Evolutionary conservation across 2,888 invertebrate species (phyloP).

Genomic region (Orthonychiurus folsomi): DNA sequence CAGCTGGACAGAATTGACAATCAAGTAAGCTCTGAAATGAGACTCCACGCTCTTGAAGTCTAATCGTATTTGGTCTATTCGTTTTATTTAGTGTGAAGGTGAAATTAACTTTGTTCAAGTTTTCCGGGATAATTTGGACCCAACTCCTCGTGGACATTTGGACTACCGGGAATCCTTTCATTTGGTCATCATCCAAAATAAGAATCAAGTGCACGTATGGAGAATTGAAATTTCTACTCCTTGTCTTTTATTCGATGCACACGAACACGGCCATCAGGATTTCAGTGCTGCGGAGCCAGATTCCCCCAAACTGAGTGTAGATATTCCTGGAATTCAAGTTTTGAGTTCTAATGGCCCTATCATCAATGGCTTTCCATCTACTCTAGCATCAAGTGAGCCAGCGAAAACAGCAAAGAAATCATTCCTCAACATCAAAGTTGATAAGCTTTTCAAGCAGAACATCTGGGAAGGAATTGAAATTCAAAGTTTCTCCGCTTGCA

Average conservation of each 20-base stretch:
- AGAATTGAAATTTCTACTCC: constrained; percentile 40
- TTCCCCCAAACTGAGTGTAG: not conserved
- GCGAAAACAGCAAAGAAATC: constrained; percentile 30
- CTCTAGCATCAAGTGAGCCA: not conserved
- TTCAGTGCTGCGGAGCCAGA: not conserved
- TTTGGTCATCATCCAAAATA: constrained; percentile 38
- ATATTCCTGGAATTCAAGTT: constrained; percentile 6
- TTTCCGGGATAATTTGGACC: constrained; percentile 39
- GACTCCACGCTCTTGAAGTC: constrained; percentile 4
- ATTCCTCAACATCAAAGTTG: constrained; percentile 37
- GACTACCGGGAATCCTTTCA: constrained; percentile 40
- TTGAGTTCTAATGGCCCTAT: not conserved
- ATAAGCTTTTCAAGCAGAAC: constrained; percentile 35
- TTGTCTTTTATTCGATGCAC: constrained; percentile 30
- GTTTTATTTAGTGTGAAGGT: constrained; percentile 26
- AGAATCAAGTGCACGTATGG: constrained; percentile 37
- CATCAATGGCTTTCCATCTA: constrained; percentile 6
- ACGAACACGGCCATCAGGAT: constrained; percentile 10
- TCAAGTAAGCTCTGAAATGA: too few species aligned
- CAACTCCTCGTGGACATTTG: constrained; percentile 32
- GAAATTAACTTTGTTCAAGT: constrained; percentile 40
- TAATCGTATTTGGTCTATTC: not conserved
- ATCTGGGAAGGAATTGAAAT: constrained; percentile 33
- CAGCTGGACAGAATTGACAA: constrained; percentile 75
- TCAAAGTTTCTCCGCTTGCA: constrained; percentile 36